Evolutionary conservation across 1,140 invertebrate genomes (phyloP).

Genomic region (Tetramorium alpestre): DNA sequence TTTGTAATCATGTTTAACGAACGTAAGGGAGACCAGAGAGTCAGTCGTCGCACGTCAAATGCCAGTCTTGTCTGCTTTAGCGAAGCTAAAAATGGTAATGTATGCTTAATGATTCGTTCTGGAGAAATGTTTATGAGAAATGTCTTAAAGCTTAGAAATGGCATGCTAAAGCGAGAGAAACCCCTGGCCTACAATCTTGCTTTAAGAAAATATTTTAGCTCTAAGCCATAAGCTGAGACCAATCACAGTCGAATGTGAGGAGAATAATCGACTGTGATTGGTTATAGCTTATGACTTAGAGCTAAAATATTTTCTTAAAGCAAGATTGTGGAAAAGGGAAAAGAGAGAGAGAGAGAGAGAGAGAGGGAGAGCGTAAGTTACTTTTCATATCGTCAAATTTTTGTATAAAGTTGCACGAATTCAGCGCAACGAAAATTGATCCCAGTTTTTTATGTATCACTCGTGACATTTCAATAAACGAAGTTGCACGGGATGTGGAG

Average conservation of each 20-base stretch:
- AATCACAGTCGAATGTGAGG: too few relatives aligned
- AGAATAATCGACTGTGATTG: too few relatives aligned
- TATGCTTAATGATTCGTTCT: not conserved
- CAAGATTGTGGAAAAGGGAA: too few relatives aligned
- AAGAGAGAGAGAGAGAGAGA: too few relatives aligned
- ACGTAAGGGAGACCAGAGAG: not conserved
- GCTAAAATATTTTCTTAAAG: too few relatives aligned
- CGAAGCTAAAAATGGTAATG: not conserved
- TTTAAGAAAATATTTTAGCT: too few relatives aligned
- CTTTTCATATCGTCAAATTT: not conserved
- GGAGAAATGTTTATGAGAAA: not conserved
- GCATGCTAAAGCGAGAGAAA: not conserved
- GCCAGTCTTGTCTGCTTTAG: not conserved
- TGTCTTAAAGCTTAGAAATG: not conserved
- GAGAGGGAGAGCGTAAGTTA: not conserved
- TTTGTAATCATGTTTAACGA: not conserved
- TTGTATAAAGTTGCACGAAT: not conserved
- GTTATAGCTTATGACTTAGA: too few relatives aligned
- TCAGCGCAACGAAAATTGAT: not conserved
- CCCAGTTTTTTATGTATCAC: not conserved
- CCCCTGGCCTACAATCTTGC: too few relatives aligned
- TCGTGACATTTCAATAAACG: conserved; percentile 10
- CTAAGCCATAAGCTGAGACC: too few relatives aligned
- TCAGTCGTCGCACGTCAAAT: conserved; percentile 5
- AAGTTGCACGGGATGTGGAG: not conserved